Conservation (phyloP, 2,888 invertebrate genomes). For the Pachydiplax longipennis region DNA sequence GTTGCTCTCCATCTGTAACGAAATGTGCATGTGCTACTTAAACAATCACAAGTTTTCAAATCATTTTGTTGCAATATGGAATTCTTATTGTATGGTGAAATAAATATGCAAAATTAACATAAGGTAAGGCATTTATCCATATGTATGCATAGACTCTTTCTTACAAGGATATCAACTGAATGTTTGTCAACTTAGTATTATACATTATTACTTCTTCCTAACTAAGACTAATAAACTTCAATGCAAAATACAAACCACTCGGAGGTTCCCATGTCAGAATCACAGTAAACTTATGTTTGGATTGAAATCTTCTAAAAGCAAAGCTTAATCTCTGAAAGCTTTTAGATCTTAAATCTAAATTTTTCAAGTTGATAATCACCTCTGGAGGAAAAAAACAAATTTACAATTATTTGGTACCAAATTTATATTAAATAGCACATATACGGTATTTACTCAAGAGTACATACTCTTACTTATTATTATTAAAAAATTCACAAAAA, state of each 20-base stretch:
- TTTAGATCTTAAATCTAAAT: slow-evolving; percentile 60
- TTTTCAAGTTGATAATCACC: slow-evolving; percentile 63
- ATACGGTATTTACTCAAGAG: too few relatives aligned
- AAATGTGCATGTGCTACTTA: background rate
- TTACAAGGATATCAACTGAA: background rate
- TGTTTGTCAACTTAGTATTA: too few relatives aligned
- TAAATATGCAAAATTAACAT: background rate
- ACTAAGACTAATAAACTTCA: background rate
- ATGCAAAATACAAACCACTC: slow-evolving; percentile 53
- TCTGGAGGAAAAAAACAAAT: slow-evolving; percentile 58
- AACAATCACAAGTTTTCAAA: too few relatives aligned
- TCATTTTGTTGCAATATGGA: too few relatives aligned
- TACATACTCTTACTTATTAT: too few relatives aligned
- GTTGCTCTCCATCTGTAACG: slow-evolving; percentile 55
- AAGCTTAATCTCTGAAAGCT: slow-evolving; percentile 60
- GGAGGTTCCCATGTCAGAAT: slow-evolving; percentile 65
- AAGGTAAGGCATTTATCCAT: background rate
- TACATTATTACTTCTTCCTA: too few relatives aligned
- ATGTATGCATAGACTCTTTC: background rate
- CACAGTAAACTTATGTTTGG: slow-evolving; percentile 58
- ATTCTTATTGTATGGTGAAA: background rate
- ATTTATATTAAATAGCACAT: too few relatives aligned
- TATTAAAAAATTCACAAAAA: too few relatives aligned
- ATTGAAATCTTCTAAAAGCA: slow-evolving; percentile 58
- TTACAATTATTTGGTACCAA: too few relatives aligned